These are phyloP conservation scores for Dreissena polymorpha DNA, from an alignment of 1,140 invertebrate species.

Conservation along the genomic window DNA sequence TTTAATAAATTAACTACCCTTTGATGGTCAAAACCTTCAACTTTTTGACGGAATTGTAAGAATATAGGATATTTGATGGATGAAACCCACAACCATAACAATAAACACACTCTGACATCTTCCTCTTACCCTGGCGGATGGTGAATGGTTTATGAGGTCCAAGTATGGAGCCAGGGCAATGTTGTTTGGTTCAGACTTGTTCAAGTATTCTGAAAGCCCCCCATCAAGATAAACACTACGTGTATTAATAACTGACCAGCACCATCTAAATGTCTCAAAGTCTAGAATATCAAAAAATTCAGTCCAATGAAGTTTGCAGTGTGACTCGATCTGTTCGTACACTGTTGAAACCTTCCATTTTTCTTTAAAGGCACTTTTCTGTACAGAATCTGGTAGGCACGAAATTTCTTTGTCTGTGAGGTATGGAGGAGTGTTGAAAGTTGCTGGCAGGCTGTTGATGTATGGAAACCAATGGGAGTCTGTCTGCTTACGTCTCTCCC, in stretches of 20 bases:
- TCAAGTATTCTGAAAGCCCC: conserved; percentile 45
- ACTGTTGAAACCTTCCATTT: conserved; percentile 46
- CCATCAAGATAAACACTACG: conserved; percentile 83
- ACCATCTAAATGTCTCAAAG: conserved; percentile 78
- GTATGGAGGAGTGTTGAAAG: conserved; percentile 79
- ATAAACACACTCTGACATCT: neutral
- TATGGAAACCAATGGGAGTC: conserved; percentile 81
- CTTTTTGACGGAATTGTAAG: too few species aligned
- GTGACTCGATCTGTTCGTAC: conserved; percentile 43
- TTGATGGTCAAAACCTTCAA: too few species aligned
- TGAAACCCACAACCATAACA: too few species aligned
- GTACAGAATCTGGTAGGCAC: conserved; percentile 80
- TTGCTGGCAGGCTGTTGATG: conserved; percentile 82
- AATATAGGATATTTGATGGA: too few species aligned
- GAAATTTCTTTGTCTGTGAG: conserved; percentile 64
- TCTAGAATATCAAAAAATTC: conserved; percentile 53
- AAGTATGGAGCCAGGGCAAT: conserved; percentile 88
- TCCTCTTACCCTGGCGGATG: conserved; percentile 77
- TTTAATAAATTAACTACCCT: too few species aligned
- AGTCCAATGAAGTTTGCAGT: conserved; percentile 52
- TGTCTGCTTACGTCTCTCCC: conserved; percentile 71
- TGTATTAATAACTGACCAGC: conserved; percentile 89
- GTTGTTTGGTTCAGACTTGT: conserved; percentile 79
- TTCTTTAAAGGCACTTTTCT: conserved; percentile 72
- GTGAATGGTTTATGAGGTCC: conserved; percentile 89